Evolutionary conservation across 2,797 vertebrate genomes (phyloP).

Genomic region (Coilia nasus): DNA sequence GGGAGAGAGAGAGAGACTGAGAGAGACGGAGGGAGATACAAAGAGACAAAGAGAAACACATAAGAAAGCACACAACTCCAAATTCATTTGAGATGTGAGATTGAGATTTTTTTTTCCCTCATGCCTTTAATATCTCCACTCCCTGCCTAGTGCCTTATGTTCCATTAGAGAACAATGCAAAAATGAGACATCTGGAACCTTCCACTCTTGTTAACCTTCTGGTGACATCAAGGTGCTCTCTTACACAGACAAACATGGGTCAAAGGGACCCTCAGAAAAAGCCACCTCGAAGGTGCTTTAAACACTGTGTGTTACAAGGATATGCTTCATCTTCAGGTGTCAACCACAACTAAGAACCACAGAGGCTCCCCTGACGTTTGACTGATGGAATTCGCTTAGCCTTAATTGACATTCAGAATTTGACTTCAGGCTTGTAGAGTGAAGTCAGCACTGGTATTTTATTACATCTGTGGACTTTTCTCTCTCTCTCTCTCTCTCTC

Average conservation of each 20-base stretch:
- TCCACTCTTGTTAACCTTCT: constrained; percentile 35
- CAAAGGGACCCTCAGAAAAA: constrained; percentile 39
- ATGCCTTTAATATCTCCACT: background rate
- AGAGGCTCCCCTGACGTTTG: constrained; percentile 54
- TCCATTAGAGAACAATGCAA: background rate
- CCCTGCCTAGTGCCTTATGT: background rate
- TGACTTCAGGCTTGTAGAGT: constrained; percentile 38
- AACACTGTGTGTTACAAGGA: constrained; percentile 68
- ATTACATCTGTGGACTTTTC: constrained; percentile 37
- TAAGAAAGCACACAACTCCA: no score
- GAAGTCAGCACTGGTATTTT: constrained; percentile 42
- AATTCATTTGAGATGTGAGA: no score
- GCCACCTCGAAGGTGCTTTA: constrained; percentile 62
- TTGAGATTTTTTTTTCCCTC: background rate
- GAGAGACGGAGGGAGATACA: no score
- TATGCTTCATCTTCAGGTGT: constrained; percentile 74
- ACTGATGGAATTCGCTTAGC: constrained; percentile 61
- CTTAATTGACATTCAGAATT: constrained; percentile 53
- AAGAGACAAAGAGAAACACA: no score
- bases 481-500: background rate
- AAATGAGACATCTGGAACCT: background rate
- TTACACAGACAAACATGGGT: constrained; percentile 49
- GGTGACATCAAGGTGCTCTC: constrained; percentile 55
- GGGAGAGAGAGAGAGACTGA: no score
- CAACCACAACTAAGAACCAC: constrained; percentile 73